Evolutionary conservation across 2,113 vertebrate species (phyloP).

Genomic region (Mastomys coucha): DNA sequence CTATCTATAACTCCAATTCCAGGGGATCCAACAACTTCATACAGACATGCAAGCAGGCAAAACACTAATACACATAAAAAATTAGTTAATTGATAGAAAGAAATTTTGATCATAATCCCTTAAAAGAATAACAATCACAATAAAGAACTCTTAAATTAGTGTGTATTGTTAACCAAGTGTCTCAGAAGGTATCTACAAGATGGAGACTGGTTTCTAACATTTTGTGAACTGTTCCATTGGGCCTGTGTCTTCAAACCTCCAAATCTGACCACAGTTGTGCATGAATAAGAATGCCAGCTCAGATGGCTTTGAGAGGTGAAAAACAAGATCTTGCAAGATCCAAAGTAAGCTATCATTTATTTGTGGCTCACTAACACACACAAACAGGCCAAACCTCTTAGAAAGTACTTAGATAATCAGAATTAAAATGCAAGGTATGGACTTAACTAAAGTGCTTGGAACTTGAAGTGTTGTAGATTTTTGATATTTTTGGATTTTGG

Average conservation of each 20-base stretch:
- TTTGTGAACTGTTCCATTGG: background rate
- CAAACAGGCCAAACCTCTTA: background rate
- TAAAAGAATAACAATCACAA: slow-evolving; percentile 23
- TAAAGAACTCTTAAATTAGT: slow-evolving; percentile 35
- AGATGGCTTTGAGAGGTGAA: background rate
- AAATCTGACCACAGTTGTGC: background rate
- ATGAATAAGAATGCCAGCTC: background rate
- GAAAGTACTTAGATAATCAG: slow-evolving; percentile 1
- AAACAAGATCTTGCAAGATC: background rate
- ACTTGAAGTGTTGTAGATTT: background rate
- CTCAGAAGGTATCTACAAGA: background rate
- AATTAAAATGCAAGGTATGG: background rate
- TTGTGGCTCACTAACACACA: background rate
- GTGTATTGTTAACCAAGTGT: background rate
- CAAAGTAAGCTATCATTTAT: slow-evolving; percentile 27
- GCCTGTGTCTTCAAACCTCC: background rate
- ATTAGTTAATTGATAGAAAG: background rate
- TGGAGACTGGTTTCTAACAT: background rate
- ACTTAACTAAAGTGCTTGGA: background rate
- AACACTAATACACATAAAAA: background rate
- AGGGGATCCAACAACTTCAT: background rate
- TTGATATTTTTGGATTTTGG: background rate
- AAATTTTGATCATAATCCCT: slow-evolving; percentile 11
- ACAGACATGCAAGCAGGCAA: background rate
- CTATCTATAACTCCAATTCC: background rate